phyloP scores from a whole-genome alignment of 2,113 vertebrate species.

The Nycticebus coucang region DNA sequence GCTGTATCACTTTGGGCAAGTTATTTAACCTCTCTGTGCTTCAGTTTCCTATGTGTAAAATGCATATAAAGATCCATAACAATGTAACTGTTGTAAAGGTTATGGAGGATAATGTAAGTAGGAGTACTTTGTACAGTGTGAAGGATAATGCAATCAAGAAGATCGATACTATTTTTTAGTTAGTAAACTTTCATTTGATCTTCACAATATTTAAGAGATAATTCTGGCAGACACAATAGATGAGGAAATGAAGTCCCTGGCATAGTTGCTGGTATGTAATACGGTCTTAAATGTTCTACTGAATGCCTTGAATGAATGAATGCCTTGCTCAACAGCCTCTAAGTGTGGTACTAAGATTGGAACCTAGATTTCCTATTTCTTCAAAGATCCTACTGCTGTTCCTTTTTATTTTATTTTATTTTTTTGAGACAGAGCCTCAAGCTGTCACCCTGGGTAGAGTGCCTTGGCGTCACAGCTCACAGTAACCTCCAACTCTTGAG shows the following conservation, averaged over 20 bases:
- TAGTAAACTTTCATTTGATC: conserved; percentile 28
- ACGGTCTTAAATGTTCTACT: neutral
- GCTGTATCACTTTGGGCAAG: neutral
- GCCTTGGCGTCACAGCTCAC: too few relatives aligned
- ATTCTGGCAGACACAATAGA: neutral
- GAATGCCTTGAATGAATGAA: conserved; percentile 15
- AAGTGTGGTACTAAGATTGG: neutral
- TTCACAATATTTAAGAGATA: conserved; percentile 11
- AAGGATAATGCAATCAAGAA: conserved; percentile 15
- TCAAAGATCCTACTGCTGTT: neutral
- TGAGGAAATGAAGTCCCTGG: neutral
- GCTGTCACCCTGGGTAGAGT: too few relatives aligned
- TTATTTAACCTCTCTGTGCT: conserved; percentile 31
- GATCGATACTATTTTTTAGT: conserved; percentile 24
- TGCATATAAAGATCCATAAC: neutral
- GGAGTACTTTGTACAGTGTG: conserved; percentile 23
- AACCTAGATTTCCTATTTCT: conserved; percentile 23
- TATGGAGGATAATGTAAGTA: neutral
- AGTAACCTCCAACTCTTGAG: too few relatives aligned
- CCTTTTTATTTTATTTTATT: neutral
- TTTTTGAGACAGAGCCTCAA: neutral
- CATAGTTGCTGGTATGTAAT: neutral
- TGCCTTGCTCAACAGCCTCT: neutral
- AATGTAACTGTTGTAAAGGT: neutral
- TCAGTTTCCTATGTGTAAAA: conserved; percentile 35